Conservation (phyloP, 2,797 vertebrate species). For the Lates japonicus region DNA sequence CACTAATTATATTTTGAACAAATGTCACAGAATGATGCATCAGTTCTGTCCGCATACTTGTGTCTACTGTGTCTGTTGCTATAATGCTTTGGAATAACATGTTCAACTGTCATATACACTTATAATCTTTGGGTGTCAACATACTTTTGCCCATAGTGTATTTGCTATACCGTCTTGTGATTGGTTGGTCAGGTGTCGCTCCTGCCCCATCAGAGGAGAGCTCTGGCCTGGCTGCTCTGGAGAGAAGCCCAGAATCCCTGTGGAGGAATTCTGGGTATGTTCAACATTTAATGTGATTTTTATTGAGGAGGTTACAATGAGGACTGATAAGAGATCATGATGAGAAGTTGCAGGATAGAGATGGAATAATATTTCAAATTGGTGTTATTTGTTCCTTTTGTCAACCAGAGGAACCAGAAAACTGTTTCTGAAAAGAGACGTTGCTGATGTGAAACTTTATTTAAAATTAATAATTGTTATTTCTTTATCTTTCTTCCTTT, state of each 20-base stretch:
- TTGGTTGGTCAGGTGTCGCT: slow-evolving; percentile 82
- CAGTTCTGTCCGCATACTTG: not conserved
- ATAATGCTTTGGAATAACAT: not conserved
- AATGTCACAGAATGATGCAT: not conserved
- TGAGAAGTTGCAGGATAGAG: not conserved
- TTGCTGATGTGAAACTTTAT: too few species aligned
- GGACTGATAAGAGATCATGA: not conserved
- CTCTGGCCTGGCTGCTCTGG: slow-evolving; percentile 94
- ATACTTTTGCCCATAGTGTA: not conserved
- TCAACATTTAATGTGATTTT: not conserved
- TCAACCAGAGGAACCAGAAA: too few species aligned
- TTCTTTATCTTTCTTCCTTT: not conserved
- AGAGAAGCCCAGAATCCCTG: slow-evolving; percentile 92
- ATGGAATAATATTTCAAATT: not conserved
- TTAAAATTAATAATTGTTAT: not conserved
- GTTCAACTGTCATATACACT: not conserved
- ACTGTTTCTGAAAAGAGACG: too few species aligned
- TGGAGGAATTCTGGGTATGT: slow-evolving; percentile 94
- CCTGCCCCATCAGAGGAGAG: slow-evolving; percentile 92
- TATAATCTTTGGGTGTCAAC: not conserved
- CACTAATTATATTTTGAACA: not conserved
- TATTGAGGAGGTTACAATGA: not conserved
- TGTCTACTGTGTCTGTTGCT: not conserved
- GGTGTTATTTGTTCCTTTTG: not conserved
- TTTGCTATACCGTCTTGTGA: slow-evolving; percentile 6